phyloP scores from a whole-genome alignment of 2,797 vertebrate genomes.

The Alca torda region DNA sequence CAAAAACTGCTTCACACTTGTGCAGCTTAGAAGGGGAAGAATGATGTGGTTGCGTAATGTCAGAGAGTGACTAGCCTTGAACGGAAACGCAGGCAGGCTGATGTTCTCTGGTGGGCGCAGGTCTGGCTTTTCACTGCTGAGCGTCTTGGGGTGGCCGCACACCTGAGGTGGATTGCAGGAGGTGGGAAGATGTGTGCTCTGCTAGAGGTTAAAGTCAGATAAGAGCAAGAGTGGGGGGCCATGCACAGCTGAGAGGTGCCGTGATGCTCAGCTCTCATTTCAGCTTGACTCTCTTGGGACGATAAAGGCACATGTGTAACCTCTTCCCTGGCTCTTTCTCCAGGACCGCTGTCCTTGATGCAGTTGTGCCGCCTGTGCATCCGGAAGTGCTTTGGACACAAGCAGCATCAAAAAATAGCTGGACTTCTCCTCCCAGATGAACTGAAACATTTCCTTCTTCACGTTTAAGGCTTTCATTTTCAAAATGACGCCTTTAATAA shows the following conservation, averaged over 20 bases:
- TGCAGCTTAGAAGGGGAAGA: background rate
- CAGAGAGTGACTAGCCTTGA: background rate
- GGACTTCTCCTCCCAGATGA: slow-evolving; percentile 78
- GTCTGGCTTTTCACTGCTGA: background rate
- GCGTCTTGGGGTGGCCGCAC: accelerated
- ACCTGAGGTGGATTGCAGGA: background rate
- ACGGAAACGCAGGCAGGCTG: background rate
- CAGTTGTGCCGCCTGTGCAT: slow-evolving; percentile 85
- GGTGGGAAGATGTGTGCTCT: background rate
- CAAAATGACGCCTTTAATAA: background rate
- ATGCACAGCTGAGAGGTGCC: background rate
- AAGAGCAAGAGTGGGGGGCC: background rate
- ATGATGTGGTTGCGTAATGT: background rate
- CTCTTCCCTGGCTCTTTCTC: slow-evolving; percentile 46
- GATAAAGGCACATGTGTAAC: background rate
- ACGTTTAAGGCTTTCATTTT: slow-evolving; percentile 55
- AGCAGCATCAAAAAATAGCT: slow-evolving; percentile 76
- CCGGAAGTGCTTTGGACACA: slow-evolving; percentile 81
- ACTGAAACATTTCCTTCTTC: slow-evolving; percentile 81
- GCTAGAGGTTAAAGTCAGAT: background rate
- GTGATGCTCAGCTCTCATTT: background rate
- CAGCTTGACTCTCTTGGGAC: background rate
- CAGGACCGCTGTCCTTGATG: slow-evolving; percentile 81
- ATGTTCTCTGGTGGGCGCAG: background rate
- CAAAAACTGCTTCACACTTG: background rate